These are phyloP conservation scores for Alethe diademata DNA, from an alignment of 2,113 vertebrate species.

Conservation along the genomic window DNA sequence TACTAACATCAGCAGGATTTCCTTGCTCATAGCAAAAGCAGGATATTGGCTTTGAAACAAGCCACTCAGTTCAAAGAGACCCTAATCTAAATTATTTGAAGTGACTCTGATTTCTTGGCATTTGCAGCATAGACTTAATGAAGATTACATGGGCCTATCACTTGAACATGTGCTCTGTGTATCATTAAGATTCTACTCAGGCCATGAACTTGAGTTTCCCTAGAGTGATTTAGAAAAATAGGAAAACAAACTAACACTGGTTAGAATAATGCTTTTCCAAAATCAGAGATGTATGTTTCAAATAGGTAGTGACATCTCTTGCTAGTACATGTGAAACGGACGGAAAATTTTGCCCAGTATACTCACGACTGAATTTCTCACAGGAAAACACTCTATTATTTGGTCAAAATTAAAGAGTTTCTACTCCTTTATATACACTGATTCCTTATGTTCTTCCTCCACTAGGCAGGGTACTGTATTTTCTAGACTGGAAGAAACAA, in stretches of 20 bases:
- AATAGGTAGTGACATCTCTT: neutral
- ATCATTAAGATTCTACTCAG: neutral
- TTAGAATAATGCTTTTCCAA: neutral
- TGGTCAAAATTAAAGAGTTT: neutral
- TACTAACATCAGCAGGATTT: slow-evolving; percentile 51
- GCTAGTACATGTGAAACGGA: neutral
- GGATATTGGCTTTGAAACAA: slow-evolving; percentile 16
- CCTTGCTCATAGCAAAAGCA: slow-evolving; percentile 8
- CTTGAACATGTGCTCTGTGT: neutral
- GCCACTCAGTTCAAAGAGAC: slow-evolving; percentile 7
- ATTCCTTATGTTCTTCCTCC: neutral
- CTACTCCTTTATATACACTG: neutral
- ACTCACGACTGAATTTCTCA: neutral
- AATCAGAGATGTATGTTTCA: neutral
- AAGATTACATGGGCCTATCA: neutral
- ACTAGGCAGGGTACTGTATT: neutral
- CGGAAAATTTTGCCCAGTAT: neutral
- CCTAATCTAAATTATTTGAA: neutral
- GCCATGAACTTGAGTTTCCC: neutral
- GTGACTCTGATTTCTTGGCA: slow-evolving; percentile 14
- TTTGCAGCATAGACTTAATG: neutral
- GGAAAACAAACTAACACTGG: neutral
- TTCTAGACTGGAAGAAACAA: neutral
- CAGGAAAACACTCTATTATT: neutral
- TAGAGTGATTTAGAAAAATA: neutral